These are phyloP conservation scores for Pangasius krempfi DNA, from an alignment of 2,797 vertebrate species.

Conservation along the genomic window DNA sequence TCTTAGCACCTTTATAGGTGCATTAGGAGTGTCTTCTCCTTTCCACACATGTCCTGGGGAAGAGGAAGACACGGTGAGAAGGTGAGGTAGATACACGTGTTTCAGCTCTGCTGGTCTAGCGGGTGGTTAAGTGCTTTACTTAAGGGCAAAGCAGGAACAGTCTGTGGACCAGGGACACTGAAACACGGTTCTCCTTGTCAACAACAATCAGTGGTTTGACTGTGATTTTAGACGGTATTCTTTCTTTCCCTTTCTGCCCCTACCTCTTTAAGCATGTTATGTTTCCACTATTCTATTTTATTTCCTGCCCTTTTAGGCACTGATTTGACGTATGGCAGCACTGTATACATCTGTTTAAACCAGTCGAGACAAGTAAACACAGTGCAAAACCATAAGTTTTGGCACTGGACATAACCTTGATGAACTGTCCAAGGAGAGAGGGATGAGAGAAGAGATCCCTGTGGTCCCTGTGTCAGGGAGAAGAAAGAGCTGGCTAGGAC, in stretches of 20 bases:
- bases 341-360: conserved; percentile 65
- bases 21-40: background rate
- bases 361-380: conserved; percentile 76
- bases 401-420: conserved; percentile 68
- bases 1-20: background rate
- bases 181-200: conserved; percentile 8
- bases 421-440: conserved; percentile 15
- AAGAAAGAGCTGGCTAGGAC: background rate
- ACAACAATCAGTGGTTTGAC: background rate
- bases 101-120: background rate
- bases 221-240: background rate
- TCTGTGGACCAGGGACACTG: conserved; percentile 10
- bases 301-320: conserved; percentile 2
- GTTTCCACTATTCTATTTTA: background rate
- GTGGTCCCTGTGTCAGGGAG: conserved; percentile 9
- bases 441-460: background rate
- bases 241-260: background rate
- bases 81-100: background rate
- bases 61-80: background rate
- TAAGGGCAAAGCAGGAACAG: conserved; percentile 21
- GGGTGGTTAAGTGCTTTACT: conserved; percentile 20
- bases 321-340: conserved; percentile 71
- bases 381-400: conserved; percentile 77
- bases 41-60: background rate
- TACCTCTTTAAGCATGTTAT: background rate